Evolutionary conservation across 2,113 vertebrate genomes (phyloP).

Genomic region (Lucifuga dentata): DNA sequence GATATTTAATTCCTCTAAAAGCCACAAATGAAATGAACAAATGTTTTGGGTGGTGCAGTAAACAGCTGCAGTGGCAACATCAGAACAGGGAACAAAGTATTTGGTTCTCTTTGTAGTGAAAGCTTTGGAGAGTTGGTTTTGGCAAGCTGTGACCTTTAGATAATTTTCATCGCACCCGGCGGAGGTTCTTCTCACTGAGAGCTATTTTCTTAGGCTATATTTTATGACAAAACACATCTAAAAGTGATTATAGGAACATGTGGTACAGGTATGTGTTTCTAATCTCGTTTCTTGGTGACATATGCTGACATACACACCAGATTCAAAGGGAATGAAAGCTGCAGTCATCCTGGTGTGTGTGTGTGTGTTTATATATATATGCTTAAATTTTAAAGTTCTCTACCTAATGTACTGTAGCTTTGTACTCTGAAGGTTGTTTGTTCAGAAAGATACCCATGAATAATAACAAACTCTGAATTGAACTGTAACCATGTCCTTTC

Average conservation of each 20-base stretch:
- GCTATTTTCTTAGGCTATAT: conserved; percentile 26
- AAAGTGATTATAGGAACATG: conserved; percentile 24
- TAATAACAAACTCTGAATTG: conserved; percentile 26
- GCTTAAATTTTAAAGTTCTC: not conserved
- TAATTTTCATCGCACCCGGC: conserved; percentile 48
- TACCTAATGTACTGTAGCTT: not conserved
- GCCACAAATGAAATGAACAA: conserved; percentile 74
- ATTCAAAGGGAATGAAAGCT: conserved; percentile 4
- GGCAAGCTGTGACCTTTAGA: conserved; percentile 62
- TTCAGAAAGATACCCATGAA: conserved; percentile 19
- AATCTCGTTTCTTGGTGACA: conserved; percentile 18
- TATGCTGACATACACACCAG: not conserved
- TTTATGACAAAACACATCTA: conserved; percentile 23
- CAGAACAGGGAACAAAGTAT: not conserved
- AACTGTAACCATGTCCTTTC: conserved; percentile 40
- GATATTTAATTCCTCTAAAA: conserved; percentile 72
- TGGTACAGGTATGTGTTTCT: conserved; percentile 12
- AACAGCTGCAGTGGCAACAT: conserved; percentile 45
- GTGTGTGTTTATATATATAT: not conserved
- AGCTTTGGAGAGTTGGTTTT: conserved; percentile 1
- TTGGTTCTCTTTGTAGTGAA: not conserved
- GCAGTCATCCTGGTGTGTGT: conserved; percentile 9
- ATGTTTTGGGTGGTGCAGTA: conserved; percentile 60
- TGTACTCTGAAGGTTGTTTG: conserved; percentile 15
- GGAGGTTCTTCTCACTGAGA: conserved; percentile 24